A percentile compares a stretch with the other conserved stretches of the same genome.
Evolutionary conservation across 1,140 invertebrate species (phyloP).

Genomic region (Atta cephalotes): DNA sequence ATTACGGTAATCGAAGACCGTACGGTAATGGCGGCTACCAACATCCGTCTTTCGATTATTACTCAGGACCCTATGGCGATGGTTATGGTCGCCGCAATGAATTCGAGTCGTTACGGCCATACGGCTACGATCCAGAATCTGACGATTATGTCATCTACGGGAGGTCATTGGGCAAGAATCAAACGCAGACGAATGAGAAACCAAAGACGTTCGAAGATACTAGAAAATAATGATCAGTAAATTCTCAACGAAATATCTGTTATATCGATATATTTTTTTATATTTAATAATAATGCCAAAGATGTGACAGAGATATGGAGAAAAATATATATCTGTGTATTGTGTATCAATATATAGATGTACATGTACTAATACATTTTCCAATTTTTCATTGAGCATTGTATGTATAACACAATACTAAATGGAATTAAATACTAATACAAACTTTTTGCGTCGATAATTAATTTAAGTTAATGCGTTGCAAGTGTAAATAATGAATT

Average conservation of each 20-base stretch:
- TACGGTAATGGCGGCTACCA: constrained; percentile 44
- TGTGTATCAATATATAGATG: no score
- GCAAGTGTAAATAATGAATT: background rate
- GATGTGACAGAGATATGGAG: constrained; percentile 29
- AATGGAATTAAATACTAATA: constrained; percentile 6
- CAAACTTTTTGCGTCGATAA: background rate
- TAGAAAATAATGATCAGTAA: background rate
- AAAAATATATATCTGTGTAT: background rate
- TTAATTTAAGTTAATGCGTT: constrained; percentile 6
- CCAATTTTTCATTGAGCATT: background rate
- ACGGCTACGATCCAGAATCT: constrained; percentile 56
- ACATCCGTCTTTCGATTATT: constrained; percentile 67
- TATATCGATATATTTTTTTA: background rate
- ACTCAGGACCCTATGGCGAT: constrained; percentile 13
- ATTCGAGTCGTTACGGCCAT: constrained; percentile 48
- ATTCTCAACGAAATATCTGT: background rate
- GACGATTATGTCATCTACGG: constrained; percentile 64
- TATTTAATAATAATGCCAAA: constrained; percentile 58
- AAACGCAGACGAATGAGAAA: constrained; percentile 51
- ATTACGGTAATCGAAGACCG: constrained; percentile 70
- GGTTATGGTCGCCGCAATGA: constrained; percentile 50
- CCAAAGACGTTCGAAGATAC: background rate
- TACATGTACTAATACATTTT: background rate
- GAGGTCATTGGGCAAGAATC: constrained; percentile 66
- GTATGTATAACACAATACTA: background rate